These are phyloP conservation scores for Phocoena phocoena DNA, from an alignment of 2,113 vertebrate species.

Conservation along the genomic window DNA sequence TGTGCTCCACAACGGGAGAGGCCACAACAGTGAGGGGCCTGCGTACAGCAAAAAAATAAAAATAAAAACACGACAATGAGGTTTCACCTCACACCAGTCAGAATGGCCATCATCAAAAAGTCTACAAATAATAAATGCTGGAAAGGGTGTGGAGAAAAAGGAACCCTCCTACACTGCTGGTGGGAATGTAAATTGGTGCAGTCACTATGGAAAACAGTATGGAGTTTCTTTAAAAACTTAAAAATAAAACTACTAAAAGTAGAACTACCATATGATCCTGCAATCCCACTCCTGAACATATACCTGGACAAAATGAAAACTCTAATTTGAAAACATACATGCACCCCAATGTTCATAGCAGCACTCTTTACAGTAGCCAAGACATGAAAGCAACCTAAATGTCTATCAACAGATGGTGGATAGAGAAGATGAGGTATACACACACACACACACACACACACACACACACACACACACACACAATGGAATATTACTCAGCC, in stretches of 20 bases:
- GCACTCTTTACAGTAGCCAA: background rate
- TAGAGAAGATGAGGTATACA: background rate
- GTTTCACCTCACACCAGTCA: no score
- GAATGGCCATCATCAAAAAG: background rate
- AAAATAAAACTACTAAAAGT: background rate
- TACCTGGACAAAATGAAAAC: background rate
- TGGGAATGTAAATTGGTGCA: background rate
- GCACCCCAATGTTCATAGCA: background rate
- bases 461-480: no score
- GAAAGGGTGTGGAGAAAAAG: background rate
- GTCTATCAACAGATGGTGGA: background rate
- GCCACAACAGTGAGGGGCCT: no score
- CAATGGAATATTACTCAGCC: background rate
- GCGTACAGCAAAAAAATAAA: no score
- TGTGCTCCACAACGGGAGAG: no score
- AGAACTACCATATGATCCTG: background rate
- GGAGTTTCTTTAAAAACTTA: background rate
- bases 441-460: no score
- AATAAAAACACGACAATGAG: background rate
- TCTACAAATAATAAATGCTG: background rate
- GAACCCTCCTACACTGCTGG: background rate
- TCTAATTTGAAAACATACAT: background rate
- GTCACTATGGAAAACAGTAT: background rate
- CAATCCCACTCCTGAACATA: background rate
- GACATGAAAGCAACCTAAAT: background rate